Base-by-base conservation (phyloP, 1,140 invertebrate species). In the Lasioglossum baleicum region DNA sequence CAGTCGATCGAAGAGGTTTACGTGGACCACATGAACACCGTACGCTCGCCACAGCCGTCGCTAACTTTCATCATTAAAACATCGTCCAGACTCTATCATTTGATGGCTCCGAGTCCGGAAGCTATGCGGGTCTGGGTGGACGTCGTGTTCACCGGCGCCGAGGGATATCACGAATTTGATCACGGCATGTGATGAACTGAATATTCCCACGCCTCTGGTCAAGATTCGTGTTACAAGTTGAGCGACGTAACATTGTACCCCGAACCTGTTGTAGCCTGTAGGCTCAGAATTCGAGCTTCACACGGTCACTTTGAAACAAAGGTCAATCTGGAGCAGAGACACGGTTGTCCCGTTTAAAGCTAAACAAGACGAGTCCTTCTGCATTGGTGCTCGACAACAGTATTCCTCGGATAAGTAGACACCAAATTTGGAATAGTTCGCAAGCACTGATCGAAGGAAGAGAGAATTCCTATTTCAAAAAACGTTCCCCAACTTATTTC, bases 81-180 rank as follows among this genome's bases (percentile, higher is more conserved):
- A 0, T 95, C 96, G 81, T 97, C 98, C 78, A 94, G 98, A 66
- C 95, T 96, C 60, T 99, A 98, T 90, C 97, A 98, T 90, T 92
- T 99, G 35, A 97, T 99, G 95, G 98, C 98, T 7, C 97, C 98
- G 0, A 97, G 97, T 10, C 95, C 98, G 22, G 98, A 99, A 92
- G 97, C 98, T 0, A 98, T 99, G 94, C 94, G 98, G 75, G 98
- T 99, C 83, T 99, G 98, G 98, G 97, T 99, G 40, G 98, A 99
- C 93, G 98, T 99, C 15, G 96, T 99, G 74, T 97, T 97, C 90
- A 97, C 97, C 11, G 97, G 97, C 61, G 97, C 97, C 40, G 97
- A 97, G 92, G 97, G 96, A n/a, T 97, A 97, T 90, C 95, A 95
- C 83, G 95, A 96, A 89, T 96, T 96, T 80, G 95, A 95, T 86